Conservation (phyloP, 2,888 invertebrate genomes). For the Laspeyria flexula region DNA sequence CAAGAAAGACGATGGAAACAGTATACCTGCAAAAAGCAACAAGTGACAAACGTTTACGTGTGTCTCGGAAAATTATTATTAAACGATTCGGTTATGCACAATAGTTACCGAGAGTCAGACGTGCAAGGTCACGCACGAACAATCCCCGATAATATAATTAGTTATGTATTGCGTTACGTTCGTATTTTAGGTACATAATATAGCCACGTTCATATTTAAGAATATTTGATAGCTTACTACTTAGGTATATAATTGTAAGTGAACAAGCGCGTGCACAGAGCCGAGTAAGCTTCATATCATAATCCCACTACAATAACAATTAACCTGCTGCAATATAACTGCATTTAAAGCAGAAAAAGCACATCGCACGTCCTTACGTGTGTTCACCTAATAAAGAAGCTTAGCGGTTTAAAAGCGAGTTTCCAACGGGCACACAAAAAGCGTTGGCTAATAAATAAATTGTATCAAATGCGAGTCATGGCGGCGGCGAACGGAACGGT, state of each 20-base stretch:
- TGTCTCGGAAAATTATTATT: constrained; percentile 2
- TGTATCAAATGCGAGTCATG: constrained; percentile 74
- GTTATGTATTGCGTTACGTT: constrained; percentile 2
- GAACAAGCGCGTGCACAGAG: background rate
- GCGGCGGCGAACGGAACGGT: constrained; percentile 79
- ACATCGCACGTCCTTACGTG: constrained; percentile 23
- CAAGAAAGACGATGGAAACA: background rate
- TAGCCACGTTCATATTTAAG: background rate
- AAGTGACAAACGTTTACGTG: background rate
- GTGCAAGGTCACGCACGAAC: constrained; percentile 32
- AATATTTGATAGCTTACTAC: background rate
- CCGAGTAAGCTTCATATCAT: background rate
- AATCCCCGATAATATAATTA: constrained; percentile 23
- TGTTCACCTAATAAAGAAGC: constrained; percentile 48
- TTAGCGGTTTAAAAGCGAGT: constrained; percentile 77
- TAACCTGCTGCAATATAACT: background rate
- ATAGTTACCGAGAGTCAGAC: constrained; percentile 22
- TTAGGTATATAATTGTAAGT: background rate
- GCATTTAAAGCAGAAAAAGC: constrained; percentile 15
- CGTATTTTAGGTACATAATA: constrained; percentile 1
- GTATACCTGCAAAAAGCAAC: background rate
- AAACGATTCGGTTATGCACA: constrained; percentile 22
- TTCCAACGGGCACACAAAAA: constrained; percentile 68
- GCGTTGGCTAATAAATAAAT: constrained; percentile 62
- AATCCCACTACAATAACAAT: background rate